These are phyloP conservation scores for Gonatopus flavifemur DNA, from an alignment of 1,140 invertebrate genomes.

Conservation along the genomic window DNA sequence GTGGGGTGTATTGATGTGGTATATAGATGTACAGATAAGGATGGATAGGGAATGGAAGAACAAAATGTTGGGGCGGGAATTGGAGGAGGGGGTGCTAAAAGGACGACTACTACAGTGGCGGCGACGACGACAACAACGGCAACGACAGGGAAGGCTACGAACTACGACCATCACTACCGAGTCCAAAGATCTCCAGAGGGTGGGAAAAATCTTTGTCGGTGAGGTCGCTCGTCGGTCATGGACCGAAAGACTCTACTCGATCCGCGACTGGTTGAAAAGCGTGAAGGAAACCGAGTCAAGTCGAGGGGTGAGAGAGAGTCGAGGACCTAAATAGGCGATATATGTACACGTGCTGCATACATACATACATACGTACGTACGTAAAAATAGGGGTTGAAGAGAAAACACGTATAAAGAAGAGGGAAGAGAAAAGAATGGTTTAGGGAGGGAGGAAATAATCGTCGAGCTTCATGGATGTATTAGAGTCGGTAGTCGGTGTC, in stretches of 20 bases:
- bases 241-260: slow-evolving; percentile 5
- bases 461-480: no score
- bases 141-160: slow-evolving; percentile 2
- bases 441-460: no score
- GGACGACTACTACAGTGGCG: slow-evolving; percentile 8
- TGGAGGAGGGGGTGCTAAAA: neutral
- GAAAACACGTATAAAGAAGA: no score
- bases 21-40: slow-evolving; percentile 3
- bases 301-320: neutral
- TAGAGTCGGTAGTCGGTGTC: no score
- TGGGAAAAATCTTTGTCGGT: no score
- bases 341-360: no score
- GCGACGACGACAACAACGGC: slow-evolving; percentile 8
- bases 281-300: neutral
- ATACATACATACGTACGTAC: no score
- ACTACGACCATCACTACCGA: no score
- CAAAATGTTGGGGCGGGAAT: neutral
- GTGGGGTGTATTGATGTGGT: neutral
- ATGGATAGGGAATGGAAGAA: neutral
- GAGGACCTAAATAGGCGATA: no score
- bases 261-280: slow-evolving; percentile 1
- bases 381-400: no score
- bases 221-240: slow-evolving; percentile 21
- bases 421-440: no score
- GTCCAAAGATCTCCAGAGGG: no score